A percentile compares a stretch with the other conserved stretches of the same genome.
phyloP scores from a whole-genome alignment of 1,140 invertebrate species.

The Riptortus pedestris region DNA sequence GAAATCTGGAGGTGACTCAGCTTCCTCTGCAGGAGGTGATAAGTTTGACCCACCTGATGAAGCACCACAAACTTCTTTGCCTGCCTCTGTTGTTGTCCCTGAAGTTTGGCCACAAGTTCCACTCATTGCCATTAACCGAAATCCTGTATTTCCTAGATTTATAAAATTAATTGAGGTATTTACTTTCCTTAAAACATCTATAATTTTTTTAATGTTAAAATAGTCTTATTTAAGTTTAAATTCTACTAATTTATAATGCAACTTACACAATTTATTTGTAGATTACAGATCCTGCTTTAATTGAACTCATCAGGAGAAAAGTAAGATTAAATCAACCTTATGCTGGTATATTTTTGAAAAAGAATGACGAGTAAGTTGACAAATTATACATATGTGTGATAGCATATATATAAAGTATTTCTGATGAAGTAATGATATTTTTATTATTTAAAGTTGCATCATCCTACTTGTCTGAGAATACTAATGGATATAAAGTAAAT shows the following conservation, averaged over 20 bases:
- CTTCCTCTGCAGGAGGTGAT: constrained; percentile 7
- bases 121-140: constrained; percentile 83
- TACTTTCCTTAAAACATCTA: constrained; percentile 20
- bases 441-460: too few species aligned
- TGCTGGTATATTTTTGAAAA: constrained; percentile 93
- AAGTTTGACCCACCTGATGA: constrained; percentile 7
- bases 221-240: too few species aligned
- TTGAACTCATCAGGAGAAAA: constrained; percentile 85
- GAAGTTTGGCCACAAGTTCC: constrained; percentile 94
- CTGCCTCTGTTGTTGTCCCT: constrained; percentile 85
- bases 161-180: constrained; percentile 91
- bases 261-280: constrained; percentile 34
- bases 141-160: constrained; percentile 96
- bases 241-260: too few species aligned
- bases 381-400: too few species aligned
- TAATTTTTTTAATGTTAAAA: too few species aligned
- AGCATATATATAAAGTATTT: neutral
- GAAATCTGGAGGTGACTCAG: neutral
- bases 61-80: constrained; percentile 39
- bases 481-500: too few species aligned
- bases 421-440: too few species aligned
- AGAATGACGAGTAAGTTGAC: constrained; percentile 65
- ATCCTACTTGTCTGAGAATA: neutral
- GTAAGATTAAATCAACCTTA: constrained; percentile 94
- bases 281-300: constrained; percentile 77